Base-by-base conservation (phyloP, 2,888 invertebrate species). In the Rhynchonema sp. region DNA sequence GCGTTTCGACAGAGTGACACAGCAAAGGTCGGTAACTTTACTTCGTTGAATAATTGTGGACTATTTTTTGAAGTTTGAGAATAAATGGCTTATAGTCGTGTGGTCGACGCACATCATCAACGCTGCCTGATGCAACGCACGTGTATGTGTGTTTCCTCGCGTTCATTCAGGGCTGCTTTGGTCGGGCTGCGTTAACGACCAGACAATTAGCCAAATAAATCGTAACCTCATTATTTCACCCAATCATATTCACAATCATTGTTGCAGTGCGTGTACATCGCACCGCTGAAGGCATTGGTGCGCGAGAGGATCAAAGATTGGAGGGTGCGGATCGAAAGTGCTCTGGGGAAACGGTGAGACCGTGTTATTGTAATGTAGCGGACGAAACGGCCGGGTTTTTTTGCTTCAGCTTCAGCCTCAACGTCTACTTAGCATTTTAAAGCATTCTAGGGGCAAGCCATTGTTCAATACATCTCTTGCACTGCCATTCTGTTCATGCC, bases 261-360 rank as follows among this genome's bases (percentile, higher is more conserved):
- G 62, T n/a, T 64, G 6, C 63, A 74, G 75, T 82, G 90, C 26
- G 92, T 98, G 0, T 99, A 99, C 73, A 94, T 99, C 66, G 98
- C 98, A 0, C 98, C 98, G 0, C 73, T 99, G 63, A 99, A 99
- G 77, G 96, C 98, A 17, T 78, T 99, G 17, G 98, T 98, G 0
- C 82, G 94, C 63, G 98, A 99, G 75, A 79, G 98, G 66, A 88
- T 98, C 59, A 83, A 83, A 56, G 98, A 99, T 74, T 99, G 98
- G 98, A 85, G 84, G 69, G 74, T 82, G 6, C 80, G 89, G 63
- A 80, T 94, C 23, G 82, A 84, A 68, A 77, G 80, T 49, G 80
- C 80, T 63, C 73, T 92, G 22, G 81, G 81, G 0, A 86, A 85
- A 72, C 73, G 70, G 76, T 76, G 65, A n/a, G 68, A 72, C 28